phyloP scores from a whole-genome alignment of 53 echinoderm and acorn worm genomes.

The Echinometra lucunter region DNA sequence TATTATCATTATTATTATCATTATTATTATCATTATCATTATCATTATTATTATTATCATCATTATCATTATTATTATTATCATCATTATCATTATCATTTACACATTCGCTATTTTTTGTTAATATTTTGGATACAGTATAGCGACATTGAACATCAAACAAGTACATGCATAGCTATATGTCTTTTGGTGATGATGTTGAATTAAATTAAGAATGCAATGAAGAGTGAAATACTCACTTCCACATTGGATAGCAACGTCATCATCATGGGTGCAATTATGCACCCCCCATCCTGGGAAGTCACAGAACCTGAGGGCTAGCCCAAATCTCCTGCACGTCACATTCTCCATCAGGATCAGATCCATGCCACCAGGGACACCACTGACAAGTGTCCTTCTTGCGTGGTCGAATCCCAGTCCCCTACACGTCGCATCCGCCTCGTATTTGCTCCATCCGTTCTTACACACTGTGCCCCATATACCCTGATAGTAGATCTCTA shows the following conservation, averaged over 20 bases:
- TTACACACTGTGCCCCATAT: slow-evolving; percentile 36
- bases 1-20: too few relatives aligned
- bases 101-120: too few relatives aligned
- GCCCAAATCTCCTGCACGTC: not conserved
- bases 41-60: too few relatives aligned
- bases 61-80: too few relatives aligned
- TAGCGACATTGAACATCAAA: too few relatives aligned
- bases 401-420: not conserved
- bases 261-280: not conserved
- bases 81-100: too few relatives aligned
- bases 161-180: too few relatives aligned
- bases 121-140: too few relatives aligned
- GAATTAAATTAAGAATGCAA: too few relatives aligned
- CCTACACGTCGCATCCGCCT: not conserved
- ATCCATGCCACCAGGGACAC: not conserved
- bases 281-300: slow-evolving; percentile 1
- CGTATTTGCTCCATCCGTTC: not conserved
- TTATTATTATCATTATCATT: too few relatives aligned
- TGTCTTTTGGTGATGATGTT: too few relatives aligned
- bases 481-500: slow-evolving; percentile 26
- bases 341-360: not conserved
- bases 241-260: slow-evolving; percentile 13
- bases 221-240: not conserved
- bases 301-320: not conserved
- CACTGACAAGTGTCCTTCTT: not conserved